Percentiles rank a stretch among this genome's conserved stretches.
Conservation (phyloP, 2,113 vertebrate species). For the Anser brachyrhynchus region DNA sequence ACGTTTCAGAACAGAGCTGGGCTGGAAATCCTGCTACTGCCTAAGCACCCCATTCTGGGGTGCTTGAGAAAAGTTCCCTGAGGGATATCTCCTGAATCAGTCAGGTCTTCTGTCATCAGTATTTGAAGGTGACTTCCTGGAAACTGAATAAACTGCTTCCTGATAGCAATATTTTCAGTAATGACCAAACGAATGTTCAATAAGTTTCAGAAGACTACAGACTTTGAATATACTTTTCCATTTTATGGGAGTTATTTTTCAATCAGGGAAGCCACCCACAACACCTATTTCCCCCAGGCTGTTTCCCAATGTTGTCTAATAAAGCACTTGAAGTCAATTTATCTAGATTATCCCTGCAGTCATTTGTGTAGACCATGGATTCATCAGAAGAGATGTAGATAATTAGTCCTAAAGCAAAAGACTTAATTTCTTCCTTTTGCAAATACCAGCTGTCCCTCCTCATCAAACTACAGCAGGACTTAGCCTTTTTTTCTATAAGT, state of each 20-base stretch:
- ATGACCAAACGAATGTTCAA: neutral
- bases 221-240: neutral
- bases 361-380: neutral
- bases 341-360: neutral
- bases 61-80: neutral
- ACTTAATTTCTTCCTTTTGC: neutral
- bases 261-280: neutral
- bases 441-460: slow-evolving; percentile 6
- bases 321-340: neutral
- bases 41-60: neutral
- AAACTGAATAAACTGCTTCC: neutral
- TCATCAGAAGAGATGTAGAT: neutral
- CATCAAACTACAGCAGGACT: neutral
- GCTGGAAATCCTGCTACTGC: neutral
- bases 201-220: neutral
- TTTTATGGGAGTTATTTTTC: neutral
- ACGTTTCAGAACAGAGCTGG: neutral
- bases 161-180: neutral
- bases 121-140: neutral
- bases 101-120: neutral
- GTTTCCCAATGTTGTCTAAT: neutral
- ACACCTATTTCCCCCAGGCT: neutral
- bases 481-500: neutral
- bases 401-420: slow-evolving; percentile 36
- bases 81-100: neutral